phyloP scores from a whole-genome alignment of 2,888 invertebrate genomes.

The Belgica antarctica region DNA sequence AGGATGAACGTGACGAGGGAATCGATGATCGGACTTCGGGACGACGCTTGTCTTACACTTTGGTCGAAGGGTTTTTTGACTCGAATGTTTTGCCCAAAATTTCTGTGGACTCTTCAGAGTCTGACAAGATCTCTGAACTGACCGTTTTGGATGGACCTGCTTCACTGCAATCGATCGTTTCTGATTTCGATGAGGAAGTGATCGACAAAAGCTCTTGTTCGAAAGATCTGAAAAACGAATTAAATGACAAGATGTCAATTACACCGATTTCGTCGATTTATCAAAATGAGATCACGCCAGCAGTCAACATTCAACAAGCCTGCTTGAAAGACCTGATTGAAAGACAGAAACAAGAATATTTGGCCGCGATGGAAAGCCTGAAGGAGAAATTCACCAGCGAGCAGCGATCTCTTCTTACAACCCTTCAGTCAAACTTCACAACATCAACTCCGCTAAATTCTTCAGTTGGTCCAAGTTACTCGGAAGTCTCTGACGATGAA shows the following conservation, averaged over 20 bases:
- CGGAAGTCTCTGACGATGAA: constrained; percentile 26
- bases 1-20: background rate
- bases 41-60: background rate
- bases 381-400: constrained; percentile 20
- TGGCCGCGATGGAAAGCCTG: background rate
- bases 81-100: background rate
- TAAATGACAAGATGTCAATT: background rate
- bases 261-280: background rate
- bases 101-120: background rate
- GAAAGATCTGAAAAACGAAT: constrained; percentile 2
- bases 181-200: background rate
- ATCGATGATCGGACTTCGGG: background rate
- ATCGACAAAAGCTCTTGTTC: background rate
- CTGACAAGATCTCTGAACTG: background rate
- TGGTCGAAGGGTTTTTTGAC: background rate
- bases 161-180: background rate
- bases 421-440: background rate
- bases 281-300: background rate
- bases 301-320: constrained; percentile 4
- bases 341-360: constrained; percentile 29
- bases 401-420: background rate
- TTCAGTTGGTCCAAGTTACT: background rate
- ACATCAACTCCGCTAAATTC: constrained; percentile 25
- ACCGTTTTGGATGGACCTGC: background rate
- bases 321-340: constrained; percentile 12